Evolutionary conservation across 1,140 invertebrate species (phyloP).

Genomic region (Ectropis grisescens): DNA sequence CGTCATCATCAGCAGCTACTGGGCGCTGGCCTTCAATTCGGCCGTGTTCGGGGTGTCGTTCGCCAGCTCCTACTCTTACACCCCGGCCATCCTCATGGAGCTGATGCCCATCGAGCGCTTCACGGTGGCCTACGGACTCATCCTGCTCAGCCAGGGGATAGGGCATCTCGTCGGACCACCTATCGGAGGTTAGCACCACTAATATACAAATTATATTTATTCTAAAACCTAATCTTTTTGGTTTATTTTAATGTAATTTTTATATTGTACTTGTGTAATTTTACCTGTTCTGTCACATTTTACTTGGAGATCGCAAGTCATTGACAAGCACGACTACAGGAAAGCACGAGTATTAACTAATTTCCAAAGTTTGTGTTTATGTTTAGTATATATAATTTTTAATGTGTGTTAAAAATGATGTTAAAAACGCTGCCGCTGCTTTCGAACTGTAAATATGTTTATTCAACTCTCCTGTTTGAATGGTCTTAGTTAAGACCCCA

Average conservation of each 20-base stretch:
- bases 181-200: constrained; percentile 72
- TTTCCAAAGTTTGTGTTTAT: too few relatives aligned
- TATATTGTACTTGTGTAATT: too few relatives aligned
- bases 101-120: constrained; percentile 73
- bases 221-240: not conserved
- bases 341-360: too few relatives aligned
- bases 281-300: too few relatives aligned
- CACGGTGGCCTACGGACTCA: constrained; percentile 90
- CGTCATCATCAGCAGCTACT: constrained; percentile 71
- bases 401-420: too few relatives aligned
- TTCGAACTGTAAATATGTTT: too few relatives aligned
- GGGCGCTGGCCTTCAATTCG: constrained; percentile 68
- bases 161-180: constrained; percentile 74
- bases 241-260: not conserved
- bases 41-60: constrained; percentile 86
- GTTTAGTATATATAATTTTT: too few relatives aligned
- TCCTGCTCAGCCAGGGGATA: constrained; percentile 87
- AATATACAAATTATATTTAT: not conserved
- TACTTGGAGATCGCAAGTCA: too few relatives aligned
- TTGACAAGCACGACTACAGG: too few relatives aligned
- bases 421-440: too few relatives aligned
- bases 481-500: too few relatives aligned
- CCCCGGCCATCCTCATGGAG: constrained; percentile 84
- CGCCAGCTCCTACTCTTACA: constrained; percentile 88
- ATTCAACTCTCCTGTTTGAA: too few relatives aligned